Conservation (phyloP, 2,888 invertebrate species). For the Metacarcinus magister region DNA sequence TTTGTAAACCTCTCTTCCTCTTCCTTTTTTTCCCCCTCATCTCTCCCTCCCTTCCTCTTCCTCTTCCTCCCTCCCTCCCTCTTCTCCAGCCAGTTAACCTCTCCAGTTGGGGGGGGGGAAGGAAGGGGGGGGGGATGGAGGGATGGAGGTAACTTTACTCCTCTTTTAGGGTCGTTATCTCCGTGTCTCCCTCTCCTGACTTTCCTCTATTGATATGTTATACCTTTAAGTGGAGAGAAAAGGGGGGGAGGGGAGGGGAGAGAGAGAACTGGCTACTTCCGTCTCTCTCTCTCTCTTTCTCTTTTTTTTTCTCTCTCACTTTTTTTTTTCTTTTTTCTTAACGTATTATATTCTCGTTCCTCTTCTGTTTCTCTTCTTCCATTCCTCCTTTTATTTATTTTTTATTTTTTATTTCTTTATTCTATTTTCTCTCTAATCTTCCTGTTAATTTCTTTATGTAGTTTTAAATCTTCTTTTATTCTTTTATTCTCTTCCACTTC, state of each 20-base stretch:
- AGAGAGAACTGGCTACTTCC: constrained; percentile 43
- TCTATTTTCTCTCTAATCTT: background rate
- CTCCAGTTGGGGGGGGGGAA: background rate
- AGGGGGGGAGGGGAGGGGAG: background rate
- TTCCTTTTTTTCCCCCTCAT: background rate
- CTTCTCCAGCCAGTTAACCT: constrained; percentile 11
- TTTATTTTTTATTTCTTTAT: background rate
- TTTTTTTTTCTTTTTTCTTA: background rate
- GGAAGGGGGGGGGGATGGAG: background rate
- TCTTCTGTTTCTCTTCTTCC: background rate
- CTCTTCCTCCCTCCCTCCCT: constrained; percentile 36
- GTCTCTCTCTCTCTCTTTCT: constrained; percentile 28
- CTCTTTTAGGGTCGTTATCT: constrained; percentile 19
- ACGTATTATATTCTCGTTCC: background rate
- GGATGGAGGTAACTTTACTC: constrained; percentile 40
- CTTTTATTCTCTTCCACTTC: background rate
- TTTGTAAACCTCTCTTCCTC: background rate
- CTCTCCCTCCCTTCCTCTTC: background rate
- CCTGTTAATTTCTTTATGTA: background rate
- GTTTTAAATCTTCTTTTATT: too few species aligned
- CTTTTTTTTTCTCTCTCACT: background rate
- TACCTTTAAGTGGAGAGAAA: constrained; percentile 7
- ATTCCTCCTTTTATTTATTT: background rate
- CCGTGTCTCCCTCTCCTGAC: background rate
- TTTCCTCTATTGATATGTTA: constrained; percentile 42